Base-by-base conservation (phyloP, 2,797 vertebrate genomes). In the Pipistrellus nathusii region DNA sequence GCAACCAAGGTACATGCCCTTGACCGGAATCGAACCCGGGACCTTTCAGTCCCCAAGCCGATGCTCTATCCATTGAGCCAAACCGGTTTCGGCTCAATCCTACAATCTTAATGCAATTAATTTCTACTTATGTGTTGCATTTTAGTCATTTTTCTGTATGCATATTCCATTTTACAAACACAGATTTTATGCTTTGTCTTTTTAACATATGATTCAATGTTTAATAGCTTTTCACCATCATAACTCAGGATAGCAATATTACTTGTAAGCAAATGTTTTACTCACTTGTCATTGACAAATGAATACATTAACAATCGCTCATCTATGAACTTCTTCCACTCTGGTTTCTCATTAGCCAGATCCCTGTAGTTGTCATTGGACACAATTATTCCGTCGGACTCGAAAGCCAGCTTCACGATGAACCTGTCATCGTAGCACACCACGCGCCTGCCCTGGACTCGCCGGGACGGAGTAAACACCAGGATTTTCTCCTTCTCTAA, bases 231-330 rank as follows among this genome's bases (percentile, higher is more conserved):
- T 75, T 83, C 27, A 21, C 46, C 88, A 57, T 55, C 48, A 32
- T 32, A 88, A 85, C 51, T 72, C 64, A 86, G 44, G 83, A 81
- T 82, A 57, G 73, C 27, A 7, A 1, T 11, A 15, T 44, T 57
- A 13, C 5, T 12, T 68, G 30, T 12, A 30, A 27, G 71, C 8
- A 68, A 48, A 23, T 4, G 57, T 55, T 76, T 30, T 14, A 97
- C 99, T 99, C 98, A 99, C 99, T 99, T 99, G 98, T 99, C 99
- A 88, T 99, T 99, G 92, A 99, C 99, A 96, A 99, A 99, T 4
- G 99, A 99, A 97, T 99, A 99, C 99, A 99, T 99, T 94, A 99
- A 98, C 92, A 99, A 98, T 53, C 99, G 99, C 87, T 99, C 99
- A 53, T 99, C 99, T 73, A 99, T 99, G 98, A 99, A 99, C 96